Evolutionary conservation across 1,140 invertebrate species (phyloP).

Genomic region (Bombus picipes): DNA sequence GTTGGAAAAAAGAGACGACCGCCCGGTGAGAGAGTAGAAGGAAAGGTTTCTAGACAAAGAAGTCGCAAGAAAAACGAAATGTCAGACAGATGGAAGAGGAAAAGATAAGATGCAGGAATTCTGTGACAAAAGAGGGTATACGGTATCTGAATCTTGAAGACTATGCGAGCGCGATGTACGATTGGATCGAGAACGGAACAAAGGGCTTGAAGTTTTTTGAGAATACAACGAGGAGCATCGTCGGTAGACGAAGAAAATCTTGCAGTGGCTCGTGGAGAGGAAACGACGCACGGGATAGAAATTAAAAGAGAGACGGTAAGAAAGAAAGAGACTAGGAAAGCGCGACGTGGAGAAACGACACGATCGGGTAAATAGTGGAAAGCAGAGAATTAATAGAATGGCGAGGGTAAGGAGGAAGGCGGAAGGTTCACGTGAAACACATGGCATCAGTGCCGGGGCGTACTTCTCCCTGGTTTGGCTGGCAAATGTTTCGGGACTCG

Average conservation of each 20-base stretch:
- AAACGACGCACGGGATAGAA: too few species aligned
- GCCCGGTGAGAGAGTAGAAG: not conserved
- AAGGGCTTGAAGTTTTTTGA: conserved; percentile 27
- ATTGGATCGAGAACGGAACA: conserved; percentile 16
- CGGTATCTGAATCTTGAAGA: not conserved
- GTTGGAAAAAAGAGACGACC: not conserved
- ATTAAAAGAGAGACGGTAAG: not conserved
- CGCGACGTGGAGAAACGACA: not conserved
- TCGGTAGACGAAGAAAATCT: not conserved
- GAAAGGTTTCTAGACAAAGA: not conserved
- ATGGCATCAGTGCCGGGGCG: conserved; percentile 30
- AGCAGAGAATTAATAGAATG: not conserved
- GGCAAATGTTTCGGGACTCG: conserved; percentile 56
- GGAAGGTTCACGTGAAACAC: not conserved
- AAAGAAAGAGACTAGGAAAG: not conserved
- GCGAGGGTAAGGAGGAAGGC: not conserved
- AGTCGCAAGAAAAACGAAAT: not conserved
- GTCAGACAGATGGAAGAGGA: not conserved
- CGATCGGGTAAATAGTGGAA: not conserved
- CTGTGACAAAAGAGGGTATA: not conserved
- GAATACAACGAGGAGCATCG: conserved; percentile 8
- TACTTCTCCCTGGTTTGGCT: conserved; percentile 26
- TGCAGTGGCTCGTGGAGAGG: not conserved
- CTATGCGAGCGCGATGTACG: conserved; percentile 1
- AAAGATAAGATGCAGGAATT: not conserved